Conservation (phyloP, 1,140 invertebrate species). For the Doryteuthis pealeii region DNA sequence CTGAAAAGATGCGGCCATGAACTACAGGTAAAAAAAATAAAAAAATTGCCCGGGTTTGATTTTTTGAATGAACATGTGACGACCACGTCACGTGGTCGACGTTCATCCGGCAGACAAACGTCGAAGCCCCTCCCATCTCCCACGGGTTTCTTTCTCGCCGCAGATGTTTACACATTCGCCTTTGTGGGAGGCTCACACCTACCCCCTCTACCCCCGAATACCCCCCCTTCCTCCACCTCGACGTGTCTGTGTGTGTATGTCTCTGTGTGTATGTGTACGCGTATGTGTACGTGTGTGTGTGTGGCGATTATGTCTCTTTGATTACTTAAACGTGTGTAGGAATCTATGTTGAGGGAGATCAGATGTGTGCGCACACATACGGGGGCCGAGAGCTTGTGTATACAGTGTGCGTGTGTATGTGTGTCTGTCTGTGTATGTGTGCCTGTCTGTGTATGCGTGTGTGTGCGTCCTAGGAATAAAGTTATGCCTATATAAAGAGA, state of each 20-base stretch:
- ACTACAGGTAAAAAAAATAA: too few species aligned
- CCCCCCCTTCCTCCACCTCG: too few species aligned
- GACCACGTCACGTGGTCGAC: too few species aligned
- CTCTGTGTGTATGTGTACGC: not conserved
- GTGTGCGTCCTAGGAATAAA: not conserved
- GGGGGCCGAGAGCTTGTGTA: not conserved
- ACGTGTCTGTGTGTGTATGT: not conserved
- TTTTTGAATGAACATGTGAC: too few species aligned
- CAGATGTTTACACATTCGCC: too few species aligned
- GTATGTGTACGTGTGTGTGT: not conserved
- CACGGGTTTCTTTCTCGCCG: too few species aligned
- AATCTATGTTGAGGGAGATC: not conserved
- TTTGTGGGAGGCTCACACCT: too few species aligned
- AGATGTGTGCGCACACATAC: not conserved
- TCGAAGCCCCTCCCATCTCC: too few species aligned
- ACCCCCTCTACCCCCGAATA: too few species aligned
- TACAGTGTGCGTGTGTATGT: not conserved
- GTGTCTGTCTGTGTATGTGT: constrained; percentile 1
- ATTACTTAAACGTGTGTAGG: not conserved
- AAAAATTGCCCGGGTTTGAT: too few species aligned
- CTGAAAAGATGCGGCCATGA: too few species aligned
- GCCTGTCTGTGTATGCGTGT: not conserved
- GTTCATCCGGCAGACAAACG: too few species aligned
- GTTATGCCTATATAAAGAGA: not conserved
- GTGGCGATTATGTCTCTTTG: not conserved